phyloP scores from a whole-genome alignment of 2,888 invertebrate genomes.

The Buathra laborator region DNA sequence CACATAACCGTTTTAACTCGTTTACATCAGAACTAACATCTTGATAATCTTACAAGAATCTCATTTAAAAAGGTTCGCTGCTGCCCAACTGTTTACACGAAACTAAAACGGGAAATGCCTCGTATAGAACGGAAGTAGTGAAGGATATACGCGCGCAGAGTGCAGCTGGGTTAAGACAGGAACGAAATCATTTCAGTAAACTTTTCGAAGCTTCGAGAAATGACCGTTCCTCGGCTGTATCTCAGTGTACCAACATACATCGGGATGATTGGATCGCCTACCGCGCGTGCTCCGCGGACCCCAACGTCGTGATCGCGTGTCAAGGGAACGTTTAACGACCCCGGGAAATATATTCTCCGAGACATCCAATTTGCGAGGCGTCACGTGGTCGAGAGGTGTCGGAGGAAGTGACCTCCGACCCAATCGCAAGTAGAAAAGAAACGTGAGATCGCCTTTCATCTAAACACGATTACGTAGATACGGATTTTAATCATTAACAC shows the following conservation, averaged over 20 bases:
- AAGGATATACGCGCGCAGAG: conserved; percentile 42
- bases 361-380: conserved; percentile 72
- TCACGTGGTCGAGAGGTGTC: conserved; percentile 56
- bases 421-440: conserved; percentile 21
- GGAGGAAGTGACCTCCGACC: conserved; percentile 41
- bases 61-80: background rate
- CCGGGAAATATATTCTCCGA: conserved; percentile 69
- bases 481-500: background rate
- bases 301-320: conserved; percentile 67
- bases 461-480: conserved; percentile 3
- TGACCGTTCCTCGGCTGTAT: conserved; percentile 6
- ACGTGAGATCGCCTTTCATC: conserved; percentile 24
- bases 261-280: conserved; percentile 41
- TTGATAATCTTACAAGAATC: background rate
- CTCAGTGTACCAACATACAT: conserved; percentile 4
- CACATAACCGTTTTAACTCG: background rate
- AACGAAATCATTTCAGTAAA: conserved; percentile 47
- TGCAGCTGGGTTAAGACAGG: conserved; percentile 36
- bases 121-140: conserved; percentile 28
- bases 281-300: conserved; percentile 24
- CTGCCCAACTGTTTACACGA: conserved; percentile 25
- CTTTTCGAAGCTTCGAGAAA: conserved; percentile 40
- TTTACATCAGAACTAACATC: conserved; percentile 6
- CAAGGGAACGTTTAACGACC: conserved; percentile 71
- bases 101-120: conserved; percentile 16